Percentiles rank a stretch among this genome's conserved stretches.
phyloP scores from a whole-genome alignment of 2,888 invertebrate genomes.

The Synergus itoensis region DNA sequence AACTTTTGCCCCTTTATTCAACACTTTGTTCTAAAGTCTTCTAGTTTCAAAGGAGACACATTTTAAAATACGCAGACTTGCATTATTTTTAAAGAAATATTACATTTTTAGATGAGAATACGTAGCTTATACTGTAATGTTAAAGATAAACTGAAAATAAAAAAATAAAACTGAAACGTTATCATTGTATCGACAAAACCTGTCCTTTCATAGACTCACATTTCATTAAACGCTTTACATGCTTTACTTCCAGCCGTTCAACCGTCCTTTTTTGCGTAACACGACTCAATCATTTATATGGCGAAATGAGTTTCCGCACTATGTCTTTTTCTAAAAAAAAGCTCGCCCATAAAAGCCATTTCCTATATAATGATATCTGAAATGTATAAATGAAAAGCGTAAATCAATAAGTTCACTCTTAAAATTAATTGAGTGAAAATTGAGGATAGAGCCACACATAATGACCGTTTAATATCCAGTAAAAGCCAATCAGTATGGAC shows the following conservation, averaged over 20 bases:
- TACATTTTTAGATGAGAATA: no score
- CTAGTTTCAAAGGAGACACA: not conserved
- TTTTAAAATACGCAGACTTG: no score
- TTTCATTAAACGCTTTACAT: constrained; percentile 43
- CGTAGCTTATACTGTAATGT: no score
- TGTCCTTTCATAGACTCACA: not conserved
- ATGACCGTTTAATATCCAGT: constrained; percentile 10
- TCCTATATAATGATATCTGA: no score
- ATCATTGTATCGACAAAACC: not conserved
- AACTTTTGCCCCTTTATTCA: constrained; percentile 45
- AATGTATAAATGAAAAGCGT: not conserved
- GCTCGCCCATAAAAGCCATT: not conserved
- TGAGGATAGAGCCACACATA: not conserved
- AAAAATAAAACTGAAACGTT: not conserved
- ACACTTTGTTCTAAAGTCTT: constrained; percentile 1
- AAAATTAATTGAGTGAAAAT: not conserved
- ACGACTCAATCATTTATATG: constrained; percentile 52
- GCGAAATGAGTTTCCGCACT: constrained; percentile 50
- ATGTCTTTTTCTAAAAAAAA: not conserved
- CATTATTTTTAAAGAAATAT: no score
- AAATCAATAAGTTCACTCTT: not conserved
- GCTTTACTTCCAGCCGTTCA: constrained; percentile 49
- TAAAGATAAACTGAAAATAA: no score
- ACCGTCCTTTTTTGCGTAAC: constrained; percentile 51
- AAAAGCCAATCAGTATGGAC: not conserved